These are phyloP conservation scores for Pyrgus malvae DNA, from an alignment of 2,888 invertebrate genomes.

Conservation along the genomic window DNA sequence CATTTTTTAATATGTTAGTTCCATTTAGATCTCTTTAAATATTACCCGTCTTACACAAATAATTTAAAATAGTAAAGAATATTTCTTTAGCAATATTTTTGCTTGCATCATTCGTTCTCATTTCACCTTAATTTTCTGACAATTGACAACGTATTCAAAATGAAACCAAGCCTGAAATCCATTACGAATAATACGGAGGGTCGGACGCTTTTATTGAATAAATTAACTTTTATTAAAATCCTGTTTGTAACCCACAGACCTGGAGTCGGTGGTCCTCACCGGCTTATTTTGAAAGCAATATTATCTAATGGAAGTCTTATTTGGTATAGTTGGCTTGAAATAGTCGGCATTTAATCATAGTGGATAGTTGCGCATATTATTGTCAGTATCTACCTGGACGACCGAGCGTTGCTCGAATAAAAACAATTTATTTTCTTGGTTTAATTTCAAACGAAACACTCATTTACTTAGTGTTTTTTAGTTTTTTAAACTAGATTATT, in stretches of 20 bases:
- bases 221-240: conserved; percentile 76
- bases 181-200: conserved; percentile 48
- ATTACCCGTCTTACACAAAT: no score
- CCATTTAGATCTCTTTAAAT: no score
- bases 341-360: no score
- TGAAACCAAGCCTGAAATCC: conserved; percentile 48
- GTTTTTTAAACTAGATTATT: no score
- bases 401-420: no score
- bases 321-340: background rate
- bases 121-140: conserved; percentile 24
- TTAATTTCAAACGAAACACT: no score
- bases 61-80: no score
- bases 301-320: conserved; percentile 29
- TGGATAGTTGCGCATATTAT: no score
- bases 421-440: no score
- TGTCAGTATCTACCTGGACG: no score
- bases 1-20: no score
- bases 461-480: no score
- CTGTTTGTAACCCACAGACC: conserved; percentile 58
- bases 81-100: background rate
- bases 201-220: conserved; percentile 68
- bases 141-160: conserved; percentile 43
- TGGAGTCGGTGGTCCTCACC: conserved; percentile 48
- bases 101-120: background rate
- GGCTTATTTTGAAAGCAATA: conserved; percentile 57